Percentiles rank a stretch among this genome's conserved stretches.
These are phyloP conservation scores for Caloenas nicobarica DNA, from an alignment of 2,113 vertebrate species.

Conservation along the genomic window DNA sequence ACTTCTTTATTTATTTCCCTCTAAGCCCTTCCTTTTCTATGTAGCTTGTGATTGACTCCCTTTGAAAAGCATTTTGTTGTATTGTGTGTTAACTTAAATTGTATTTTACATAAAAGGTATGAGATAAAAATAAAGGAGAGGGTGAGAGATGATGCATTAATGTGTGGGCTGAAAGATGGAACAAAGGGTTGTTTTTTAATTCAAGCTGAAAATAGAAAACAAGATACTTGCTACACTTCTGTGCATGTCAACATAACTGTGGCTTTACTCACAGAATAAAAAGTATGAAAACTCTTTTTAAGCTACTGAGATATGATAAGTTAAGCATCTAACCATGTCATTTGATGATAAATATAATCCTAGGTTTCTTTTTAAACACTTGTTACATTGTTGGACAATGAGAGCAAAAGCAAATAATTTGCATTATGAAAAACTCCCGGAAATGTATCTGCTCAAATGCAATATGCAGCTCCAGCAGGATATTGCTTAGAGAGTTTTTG, in stretches of 20 bases:
- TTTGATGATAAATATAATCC: conserved; percentile 62
- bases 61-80: conserved; percentile 62
- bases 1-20: conserved; percentile 28
- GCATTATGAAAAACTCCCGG: conserved; percentile 70
- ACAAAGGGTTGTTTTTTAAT: conserved; percentile 66
- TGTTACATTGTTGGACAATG: conserved; percentile 50
- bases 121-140: conserved; percentile 49
- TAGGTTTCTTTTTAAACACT: conserved; percentile 28
- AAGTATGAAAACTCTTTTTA: background rate
- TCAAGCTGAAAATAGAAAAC: conserved; percentile 67
- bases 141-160: conserved; percentile 41
- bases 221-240: conserved; percentile 45
- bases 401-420: conserved; percentile 73
- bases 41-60: conserved; percentile 36
- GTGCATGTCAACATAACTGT: conserved; percentile 42
- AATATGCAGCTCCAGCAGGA: conserved; percentile 59
- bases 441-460: conserved; percentile 78
- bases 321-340: conserved; percentile 45
- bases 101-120: conserved; percentile 45
- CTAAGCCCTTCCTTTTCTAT: conserved; percentile 59
- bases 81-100: conserved; percentile 54
- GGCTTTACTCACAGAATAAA: conserved; percentile 42
- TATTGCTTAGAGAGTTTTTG: conserved; percentile 79
- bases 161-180: conserved; percentile 28
- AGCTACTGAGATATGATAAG: background rate